These are phyloP conservation scores for Oligia strigilis DNA, from an alignment of 2,888 invertebrate genomes.

Conservation along the genomic window DNA sequence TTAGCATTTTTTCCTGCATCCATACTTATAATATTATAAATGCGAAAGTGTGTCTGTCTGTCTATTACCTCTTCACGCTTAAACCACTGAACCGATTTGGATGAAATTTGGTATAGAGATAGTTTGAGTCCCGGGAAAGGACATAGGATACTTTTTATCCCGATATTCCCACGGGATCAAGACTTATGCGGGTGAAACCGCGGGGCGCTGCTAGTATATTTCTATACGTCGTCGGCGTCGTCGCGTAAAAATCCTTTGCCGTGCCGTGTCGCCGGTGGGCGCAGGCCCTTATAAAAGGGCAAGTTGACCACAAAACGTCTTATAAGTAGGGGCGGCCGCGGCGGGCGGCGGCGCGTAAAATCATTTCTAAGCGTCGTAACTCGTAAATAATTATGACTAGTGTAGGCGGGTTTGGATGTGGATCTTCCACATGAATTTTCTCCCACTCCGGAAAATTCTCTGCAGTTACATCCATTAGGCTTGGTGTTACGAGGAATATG, in stretches of 20 bases:
- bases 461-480: slow-evolving; percentile 35
- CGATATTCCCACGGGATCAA: too few species aligned
- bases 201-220: neutral
- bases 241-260: neutral
- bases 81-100: too few species aligned
- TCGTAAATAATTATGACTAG: slow-evolving; percentile 60
- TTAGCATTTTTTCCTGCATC: neutral
- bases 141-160: too few species aligned
- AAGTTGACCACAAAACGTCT: slow-evolving; percentile 46
- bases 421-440: slow-evolving; percentile 51
- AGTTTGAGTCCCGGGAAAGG: too few species aligned
- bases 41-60: too few species aligned
- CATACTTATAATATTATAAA: too few species aligned
- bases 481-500: slow-evolving; percentile 35
- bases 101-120: too few species aligned
- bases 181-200: too few species aligned
- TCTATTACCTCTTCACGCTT: too few species aligned
- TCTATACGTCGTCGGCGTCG: neutral
- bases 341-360: slow-evolving; percentile 52
- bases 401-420: slow-evolving; percentile 32
- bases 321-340: slow-evolving; percentile 36
- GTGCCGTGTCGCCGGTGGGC: neutral
- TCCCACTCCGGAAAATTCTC: slow-evolving; percentile 35
- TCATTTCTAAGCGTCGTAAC: slow-evolving; percentile 58
- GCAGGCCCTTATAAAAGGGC: neutral